These are phyloP conservation scores for Sebastes oblongus DNA, from an alignment of 2,797 vertebrate genomes.

Conservation along the genomic window DNA sequence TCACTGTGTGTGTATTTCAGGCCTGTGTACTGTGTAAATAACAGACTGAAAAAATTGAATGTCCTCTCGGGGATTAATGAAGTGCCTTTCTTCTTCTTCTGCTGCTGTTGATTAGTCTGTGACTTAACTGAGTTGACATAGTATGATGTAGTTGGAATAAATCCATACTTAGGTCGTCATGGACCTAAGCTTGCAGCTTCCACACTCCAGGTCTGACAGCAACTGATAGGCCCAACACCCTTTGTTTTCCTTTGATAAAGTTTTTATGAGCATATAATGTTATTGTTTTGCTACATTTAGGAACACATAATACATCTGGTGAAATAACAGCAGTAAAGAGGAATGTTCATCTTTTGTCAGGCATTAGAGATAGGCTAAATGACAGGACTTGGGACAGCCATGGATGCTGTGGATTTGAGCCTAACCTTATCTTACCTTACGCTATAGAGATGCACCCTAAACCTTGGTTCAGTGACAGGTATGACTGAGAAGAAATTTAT, in stretches of 20 bases:
- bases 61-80: no score
- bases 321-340: neutral
- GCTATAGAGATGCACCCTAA: neutral
- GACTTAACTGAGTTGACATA: neutral
- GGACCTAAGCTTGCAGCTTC: neutral
- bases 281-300: neutral
- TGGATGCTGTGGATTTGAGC: neutral
- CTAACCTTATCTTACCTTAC: neutral
- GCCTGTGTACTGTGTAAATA: no score
- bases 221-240: neutral
- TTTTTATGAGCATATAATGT: neutral
- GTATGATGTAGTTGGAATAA: neutral
- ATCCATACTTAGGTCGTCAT: neutral
- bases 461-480: neutral
- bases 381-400: neutral
- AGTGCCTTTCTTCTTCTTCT: no score
- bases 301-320: neutral
- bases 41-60: no score
- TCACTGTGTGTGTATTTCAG: neutral
- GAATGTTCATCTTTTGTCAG: neutral
- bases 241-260: neutral
- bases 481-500: neutral
- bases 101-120: neutral
- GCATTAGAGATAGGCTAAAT: neutral
- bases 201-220: neutral